Percentiles rank a stretch among this genome's conserved stretches.
Conservation (phyloP, 1,140 invertebrate genomes). For the Pogonomyrmex californicus region DNA sequence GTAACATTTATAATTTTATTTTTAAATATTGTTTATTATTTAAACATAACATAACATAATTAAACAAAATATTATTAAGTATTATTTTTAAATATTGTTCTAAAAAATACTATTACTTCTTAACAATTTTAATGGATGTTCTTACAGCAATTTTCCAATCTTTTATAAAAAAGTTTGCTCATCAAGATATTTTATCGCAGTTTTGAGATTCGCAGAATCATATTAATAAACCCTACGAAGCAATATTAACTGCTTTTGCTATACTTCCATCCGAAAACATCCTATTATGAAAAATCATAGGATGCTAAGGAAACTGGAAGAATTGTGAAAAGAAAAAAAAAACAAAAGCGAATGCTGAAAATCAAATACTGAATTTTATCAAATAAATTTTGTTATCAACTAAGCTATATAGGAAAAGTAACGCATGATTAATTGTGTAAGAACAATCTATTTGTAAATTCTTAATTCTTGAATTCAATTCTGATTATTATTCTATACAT, state of each 20-base stretch:
- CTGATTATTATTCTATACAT: not conserved
- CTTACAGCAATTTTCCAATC: not conserved
- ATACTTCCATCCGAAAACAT: constrained; percentile 71
- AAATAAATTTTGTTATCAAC: no score
- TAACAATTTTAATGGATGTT: not conserved
- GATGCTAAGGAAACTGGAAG: constrained; percentile 68
- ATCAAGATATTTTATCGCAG: constrained; percentile 63
- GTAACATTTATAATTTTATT: not conserved
- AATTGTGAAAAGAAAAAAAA: not conserved
- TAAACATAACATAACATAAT: no score
- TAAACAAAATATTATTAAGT: no score
- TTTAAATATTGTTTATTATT: no score
- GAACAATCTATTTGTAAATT: no score
- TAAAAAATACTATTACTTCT: not conserved
- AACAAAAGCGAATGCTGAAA: not conserved
- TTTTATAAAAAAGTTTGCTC: not conserved
- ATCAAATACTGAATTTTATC: no score
- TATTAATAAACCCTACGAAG: constrained; percentile 55
- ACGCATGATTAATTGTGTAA: no score
- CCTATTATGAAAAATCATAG: constrained; percentile 7
- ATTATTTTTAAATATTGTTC: no score
- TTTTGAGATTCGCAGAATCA: constrained; percentile 70
- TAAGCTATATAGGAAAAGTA: no score
- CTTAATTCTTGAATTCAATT: no score
- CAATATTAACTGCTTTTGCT: constrained; percentile 70